phyloP scores from a whole-genome alignment of 2,888 invertebrate species.

The Drosophila flavopinicola region DNA sequence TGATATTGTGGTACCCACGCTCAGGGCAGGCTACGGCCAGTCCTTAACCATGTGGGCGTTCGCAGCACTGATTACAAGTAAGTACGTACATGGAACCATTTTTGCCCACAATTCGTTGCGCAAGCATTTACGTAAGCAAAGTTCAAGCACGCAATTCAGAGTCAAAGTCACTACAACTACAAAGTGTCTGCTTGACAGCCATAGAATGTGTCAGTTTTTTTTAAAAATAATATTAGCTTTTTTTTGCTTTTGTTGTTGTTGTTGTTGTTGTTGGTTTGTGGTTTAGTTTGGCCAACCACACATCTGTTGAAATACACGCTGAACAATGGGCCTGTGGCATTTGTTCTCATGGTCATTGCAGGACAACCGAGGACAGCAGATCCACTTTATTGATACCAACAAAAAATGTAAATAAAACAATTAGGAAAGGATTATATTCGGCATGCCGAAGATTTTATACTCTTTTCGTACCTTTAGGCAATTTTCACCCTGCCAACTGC shows the following conservation, averaged over 20 bases:
- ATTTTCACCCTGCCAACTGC: too few relatives aligned
- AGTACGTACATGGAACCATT: neutral
- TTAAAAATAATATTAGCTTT: too few relatives aligned
- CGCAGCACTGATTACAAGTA: conserved; percentile 1
- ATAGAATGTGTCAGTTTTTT: neutral
- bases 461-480: too few relatives aligned
- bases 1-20: neutral
- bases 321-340: conserved; percentile 1
- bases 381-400: neutral
- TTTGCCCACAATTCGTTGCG: conserved; percentile 1
- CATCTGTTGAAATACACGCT: conserved; percentile 1
- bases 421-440: too few relatives aligned
- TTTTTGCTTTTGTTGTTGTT: neutral
- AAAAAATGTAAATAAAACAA: too few relatives aligned
- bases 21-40: neutral
- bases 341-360: conserved; percentile 1
- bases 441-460: too few relatives aligned
- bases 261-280: neutral
- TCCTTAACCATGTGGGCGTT: conserved; percentile 6
- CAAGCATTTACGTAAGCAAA: conserved; percentile 6
- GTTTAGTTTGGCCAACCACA: neutral
- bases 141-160: conserved; percentile 2
- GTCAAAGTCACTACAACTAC: neutral
- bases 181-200: neutral
- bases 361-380: too few relatives aligned